These are phyloP conservation scores for Uropetala carovei DNA, from an alignment of 2,888 invertebrate species.

Conservation along the genomic window DNA sequence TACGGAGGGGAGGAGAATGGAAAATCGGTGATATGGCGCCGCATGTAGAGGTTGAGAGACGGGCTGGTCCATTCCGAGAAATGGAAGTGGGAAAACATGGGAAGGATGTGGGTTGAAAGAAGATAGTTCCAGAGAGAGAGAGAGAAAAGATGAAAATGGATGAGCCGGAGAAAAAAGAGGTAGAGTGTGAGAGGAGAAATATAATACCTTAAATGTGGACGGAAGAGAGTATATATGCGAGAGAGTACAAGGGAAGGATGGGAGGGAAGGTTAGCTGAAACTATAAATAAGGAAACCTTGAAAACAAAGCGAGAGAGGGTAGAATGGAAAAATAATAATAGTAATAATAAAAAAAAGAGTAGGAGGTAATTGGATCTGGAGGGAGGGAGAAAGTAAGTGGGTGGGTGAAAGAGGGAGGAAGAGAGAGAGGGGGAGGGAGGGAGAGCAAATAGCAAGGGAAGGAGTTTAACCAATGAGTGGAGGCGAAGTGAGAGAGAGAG, in stretches of 20 bases:
- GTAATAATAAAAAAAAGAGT: no score
- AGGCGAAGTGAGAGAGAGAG: background rate
- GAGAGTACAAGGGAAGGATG: conserved; percentile 23
- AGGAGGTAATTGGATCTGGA: background rate
- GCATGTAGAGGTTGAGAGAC: background rate
- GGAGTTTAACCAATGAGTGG: no score
- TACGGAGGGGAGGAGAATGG: background rate
- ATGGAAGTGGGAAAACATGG: background rate
- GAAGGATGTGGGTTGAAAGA: no score
- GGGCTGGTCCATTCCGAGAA: background rate
- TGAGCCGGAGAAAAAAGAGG: no score
- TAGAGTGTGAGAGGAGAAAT: no score
- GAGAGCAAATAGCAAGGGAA: background rate
- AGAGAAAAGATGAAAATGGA: no score
- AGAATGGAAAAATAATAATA: no score
- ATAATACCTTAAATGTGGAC: background rate
- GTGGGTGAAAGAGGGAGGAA: background rate
- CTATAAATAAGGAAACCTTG: conserved; percentile 63
- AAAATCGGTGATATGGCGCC: conserved; percentile 12
- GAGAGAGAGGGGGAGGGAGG: background rate
- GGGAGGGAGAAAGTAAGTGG: background rate
- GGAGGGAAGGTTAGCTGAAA: conserved; percentile 34
- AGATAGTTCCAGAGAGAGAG: no score
- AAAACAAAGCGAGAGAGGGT: conserved; percentile 41
- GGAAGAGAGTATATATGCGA: background rate